Evolutionary conservation across 92 coral and sea anemone species (phyloP).

Genomic region (Heliopora coerulea): DNA sequence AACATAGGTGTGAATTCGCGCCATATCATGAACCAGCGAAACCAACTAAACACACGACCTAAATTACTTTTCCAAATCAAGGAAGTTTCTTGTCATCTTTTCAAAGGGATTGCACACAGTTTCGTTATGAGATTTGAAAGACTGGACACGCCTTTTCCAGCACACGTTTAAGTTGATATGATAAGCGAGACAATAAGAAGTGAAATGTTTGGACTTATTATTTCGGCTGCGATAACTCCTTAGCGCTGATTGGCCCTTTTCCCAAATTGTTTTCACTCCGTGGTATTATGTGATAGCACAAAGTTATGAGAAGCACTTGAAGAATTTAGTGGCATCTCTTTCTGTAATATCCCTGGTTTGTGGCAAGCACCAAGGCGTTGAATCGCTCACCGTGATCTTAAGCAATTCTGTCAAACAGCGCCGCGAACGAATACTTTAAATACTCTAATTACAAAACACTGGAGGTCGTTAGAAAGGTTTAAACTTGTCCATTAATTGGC

Average conservation of each 20-base stretch:
- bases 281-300: constrained; percentile 97
- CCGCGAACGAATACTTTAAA: not conserved
- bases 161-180: constrained; percentile 90
- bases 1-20: constrained; percentile 78
- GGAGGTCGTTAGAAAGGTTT: constrained; percentile 32
- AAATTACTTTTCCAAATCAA: constrained; percentile 41
- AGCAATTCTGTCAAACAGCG: not conserved
- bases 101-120: constrained; percentile 88
- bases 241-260: constrained; percentile 82
- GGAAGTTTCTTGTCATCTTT: constrained; percentile 62
- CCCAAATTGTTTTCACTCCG: constrained; percentile 99
- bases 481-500: not conserved
- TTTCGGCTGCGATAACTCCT: constrained; percentile 88
- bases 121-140: constrained; percentile 45
- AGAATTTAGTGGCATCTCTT: constrained; percentile 72
- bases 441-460: constrained; percentile 15
- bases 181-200: constrained; percentile 94
- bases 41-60: constrained; percentile 53
- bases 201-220: constrained; percentile 99
- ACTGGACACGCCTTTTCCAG: constrained; percentile 63
- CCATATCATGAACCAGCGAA: constrained; percentile 39
- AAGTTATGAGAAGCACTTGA: constrained; percentile 78
- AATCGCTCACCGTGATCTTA: not conserved
- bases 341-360: constrained; percentile 59
- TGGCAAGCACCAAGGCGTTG: constrained; percentile 4